Conservation (phyloP, 2,113 vertebrate species). For the Dissostichus mawsoni region DNA sequence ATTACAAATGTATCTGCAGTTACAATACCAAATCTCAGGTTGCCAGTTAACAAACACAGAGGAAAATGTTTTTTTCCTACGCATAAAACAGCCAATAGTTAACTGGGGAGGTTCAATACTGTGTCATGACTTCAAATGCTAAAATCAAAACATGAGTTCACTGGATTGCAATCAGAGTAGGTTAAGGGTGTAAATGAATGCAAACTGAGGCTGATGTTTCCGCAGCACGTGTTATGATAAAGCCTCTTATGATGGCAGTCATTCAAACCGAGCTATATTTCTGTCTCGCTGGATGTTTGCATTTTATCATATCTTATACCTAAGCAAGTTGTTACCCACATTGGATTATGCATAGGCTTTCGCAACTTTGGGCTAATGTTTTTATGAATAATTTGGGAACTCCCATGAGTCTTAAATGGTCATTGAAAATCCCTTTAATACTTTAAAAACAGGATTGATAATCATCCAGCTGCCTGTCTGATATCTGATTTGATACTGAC, state of each 20-base stretch:
- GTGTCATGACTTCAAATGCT: neutral
- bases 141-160: neutral
- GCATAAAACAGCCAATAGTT: neutral
- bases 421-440: neutral
- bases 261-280: slow-evolving; percentile 5
- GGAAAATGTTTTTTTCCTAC: neutral
- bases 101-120: neutral
- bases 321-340: neutral
- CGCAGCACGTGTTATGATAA: neutral
- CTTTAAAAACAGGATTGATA: neutral
- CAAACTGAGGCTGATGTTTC: neutral
- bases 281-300: slow-evolving; percentile 13
- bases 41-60: neutral
- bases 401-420: neutral
- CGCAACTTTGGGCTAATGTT: no score
- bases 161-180: no score
- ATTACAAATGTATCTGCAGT: neutral
- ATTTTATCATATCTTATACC: neutral
- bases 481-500: neutral
- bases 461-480: neutral
- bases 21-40: neutral
- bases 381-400: neutral
- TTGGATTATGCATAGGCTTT: no score
- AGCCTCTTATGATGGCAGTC: neutral
- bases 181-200: neutral